Base-by-base conservation (phyloP, 1,140 invertebrate genomes). In the Nebria ingens region DNA sequence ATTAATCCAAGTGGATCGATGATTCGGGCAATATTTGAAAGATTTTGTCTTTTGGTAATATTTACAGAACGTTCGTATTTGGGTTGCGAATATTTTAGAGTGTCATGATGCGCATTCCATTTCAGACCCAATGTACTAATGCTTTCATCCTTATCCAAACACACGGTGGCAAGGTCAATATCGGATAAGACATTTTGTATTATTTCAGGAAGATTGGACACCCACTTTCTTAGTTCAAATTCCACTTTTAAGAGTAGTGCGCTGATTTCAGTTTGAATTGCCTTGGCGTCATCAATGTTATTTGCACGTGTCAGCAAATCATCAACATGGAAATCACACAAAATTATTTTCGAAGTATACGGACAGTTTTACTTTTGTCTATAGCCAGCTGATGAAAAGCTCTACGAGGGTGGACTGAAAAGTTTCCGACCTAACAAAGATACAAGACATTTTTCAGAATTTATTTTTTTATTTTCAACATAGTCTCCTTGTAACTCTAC, bases 321-420 rank as follows among this genome's bases (percentile, higher is more conserved):
- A 62, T 78, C 74, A 1, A 76, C 68, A 52, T 75, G 76, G 55
- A 75, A 71, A 65, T 74, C 68, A 0, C 40, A 56, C 25, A 57
- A 45, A 3, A 72, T 66, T 2, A 69, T 62, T 9, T 61, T 29
- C 12, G 56, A 45, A 20, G 51, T 63, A 38, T 40, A 49, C 9
- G 69, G 67, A 49, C 56, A 58, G 2, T 59, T 25, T 58, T 53
- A 13, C 57, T 42, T 51, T 58, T 58, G 4, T 64, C 61, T 20
- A 50, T 51, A 4, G 65, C 64, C n/a, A 71, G 51, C 29, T 64
- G 51, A 19, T 64, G 54, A 6, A 73, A 54, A 53, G 59, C 63
- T 25, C 68, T 53, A 9, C n/a, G n/a, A n/a, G n/a, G n/a, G n/a
- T n/a, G n/a, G n/a, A n/a, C n/a, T n/a, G n/a, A n/a, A n/a, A n/a